These are phyloP conservation scores for Rallus crepitans DNA, from an alignment of 2,797 vertebrate species.

Conservation along the genomic window DNA sequence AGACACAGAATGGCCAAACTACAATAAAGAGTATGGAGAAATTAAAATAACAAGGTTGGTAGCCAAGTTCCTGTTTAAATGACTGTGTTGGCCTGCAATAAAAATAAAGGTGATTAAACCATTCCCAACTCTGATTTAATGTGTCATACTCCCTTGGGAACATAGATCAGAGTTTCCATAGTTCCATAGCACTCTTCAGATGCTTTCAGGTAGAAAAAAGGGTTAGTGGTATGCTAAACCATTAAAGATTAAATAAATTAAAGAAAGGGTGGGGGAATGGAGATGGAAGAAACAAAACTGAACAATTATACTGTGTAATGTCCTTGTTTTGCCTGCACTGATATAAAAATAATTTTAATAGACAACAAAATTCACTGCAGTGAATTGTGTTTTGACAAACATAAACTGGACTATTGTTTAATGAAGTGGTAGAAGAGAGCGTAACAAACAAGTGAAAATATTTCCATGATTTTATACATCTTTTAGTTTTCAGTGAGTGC, in stretches of 20 bases:
- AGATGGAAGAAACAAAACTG: too few species aligned
- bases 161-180: not conserved
- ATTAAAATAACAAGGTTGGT: not conserved
- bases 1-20: not conserved
- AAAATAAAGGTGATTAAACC: not conserved
- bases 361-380: not conserved
- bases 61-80: not conserved
- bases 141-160: not conserved
- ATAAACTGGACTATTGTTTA: not conserved
- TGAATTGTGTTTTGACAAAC: not conserved
- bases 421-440: not conserved
- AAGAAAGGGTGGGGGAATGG: rapidly evolving
- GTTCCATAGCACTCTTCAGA: not conserved
- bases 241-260: not conserved
- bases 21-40: not conserved
- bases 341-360: not conserved
- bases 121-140: not conserved
- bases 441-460: not conserved
- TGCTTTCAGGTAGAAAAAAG: not conserved
- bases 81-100: not conserved
- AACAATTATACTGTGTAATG: not conserved
- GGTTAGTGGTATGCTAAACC: not conserved
- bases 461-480: not conserved
- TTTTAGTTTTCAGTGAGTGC: not conserved
- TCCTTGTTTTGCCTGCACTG: not conserved